Evolutionary conservation across 2,888 invertebrate species (phyloP).

Genomic region (Aquatica leii): DNA sequence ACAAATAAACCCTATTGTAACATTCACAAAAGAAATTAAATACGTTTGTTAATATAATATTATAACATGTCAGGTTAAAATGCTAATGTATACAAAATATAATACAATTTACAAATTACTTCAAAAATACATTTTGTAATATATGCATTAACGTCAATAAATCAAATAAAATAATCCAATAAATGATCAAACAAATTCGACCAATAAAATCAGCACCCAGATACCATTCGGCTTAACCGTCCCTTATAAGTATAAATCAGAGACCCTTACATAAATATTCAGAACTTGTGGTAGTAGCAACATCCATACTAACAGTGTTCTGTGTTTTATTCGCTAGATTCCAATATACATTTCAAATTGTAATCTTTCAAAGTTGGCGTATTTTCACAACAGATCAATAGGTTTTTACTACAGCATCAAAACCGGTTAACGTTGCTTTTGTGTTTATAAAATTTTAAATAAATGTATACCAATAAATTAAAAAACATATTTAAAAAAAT

Average conservation of each 20-base stretch:
- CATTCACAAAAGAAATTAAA: too few species aligned
- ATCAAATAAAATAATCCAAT: not conserved
- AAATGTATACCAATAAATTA: too few species aligned
- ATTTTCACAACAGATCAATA: too few species aligned
- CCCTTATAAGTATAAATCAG: slow-evolving; percentile 29
- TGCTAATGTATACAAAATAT: too few species aligned
- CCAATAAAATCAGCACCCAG: not conserved
- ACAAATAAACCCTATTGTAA: not conserved
- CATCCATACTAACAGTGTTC: slow-evolving; percentile 16
- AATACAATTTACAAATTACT: not conserved
- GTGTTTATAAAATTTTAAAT: too few species aligned
- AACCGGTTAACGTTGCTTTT: too few species aligned
- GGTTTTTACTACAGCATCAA: too few species aligned
- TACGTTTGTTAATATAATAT: too few species aligned
- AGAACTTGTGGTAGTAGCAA: slow-evolving; percentile 22
- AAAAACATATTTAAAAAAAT: too few species aligned
- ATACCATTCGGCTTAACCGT: slow-evolving; percentile 2
- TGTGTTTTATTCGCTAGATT: slow-evolving; percentile 8
- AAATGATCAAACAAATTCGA: slow-evolving; percentile 3
- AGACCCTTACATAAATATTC: slow-evolving; percentile 30
- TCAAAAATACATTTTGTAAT: not conserved
- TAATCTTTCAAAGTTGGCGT: too few species aligned
- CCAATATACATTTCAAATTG: slow-evolving; percentile 12
- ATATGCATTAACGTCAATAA: not conserved
- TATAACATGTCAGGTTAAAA: too few species aligned